These are phyloP conservation scores for Teleogryllus oceanicus DNA, from an alignment of 2,888 invertebrate species.

Conservation along the genomic window DNA sequence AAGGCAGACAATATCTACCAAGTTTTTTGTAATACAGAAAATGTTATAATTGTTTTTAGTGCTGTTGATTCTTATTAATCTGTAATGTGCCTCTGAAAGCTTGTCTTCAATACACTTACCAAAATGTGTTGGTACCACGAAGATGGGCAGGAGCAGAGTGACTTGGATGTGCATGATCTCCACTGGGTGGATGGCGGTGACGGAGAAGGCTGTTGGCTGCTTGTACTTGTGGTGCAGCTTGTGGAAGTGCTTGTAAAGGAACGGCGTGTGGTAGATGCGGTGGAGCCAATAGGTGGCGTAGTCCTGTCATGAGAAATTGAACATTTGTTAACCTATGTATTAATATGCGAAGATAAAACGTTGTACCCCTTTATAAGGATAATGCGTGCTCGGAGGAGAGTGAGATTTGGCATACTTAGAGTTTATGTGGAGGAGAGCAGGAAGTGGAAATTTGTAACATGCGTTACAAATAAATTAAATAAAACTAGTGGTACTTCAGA, in stretches of 20 bases:
- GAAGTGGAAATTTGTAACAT: no score
- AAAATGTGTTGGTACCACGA: conserved; percentile 64
- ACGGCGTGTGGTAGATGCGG: conserved; percentile 64
- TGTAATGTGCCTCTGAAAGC: no score
- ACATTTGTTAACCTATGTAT: neutral
- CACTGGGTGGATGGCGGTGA: conserved; percentile 69
- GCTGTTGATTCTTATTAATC: no score
- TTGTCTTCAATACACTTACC: conserved; percentile 51
- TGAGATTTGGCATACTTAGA: no score
- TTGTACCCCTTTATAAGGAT: neutral
- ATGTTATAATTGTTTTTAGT: no score
- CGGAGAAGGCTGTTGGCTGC: conserved; percentile 72
- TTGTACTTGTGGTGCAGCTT: conserved; percentile 73
- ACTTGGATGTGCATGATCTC: conserved; percentile 65
- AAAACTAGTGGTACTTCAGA: no score
- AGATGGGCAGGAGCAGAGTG: conserved; percentile 58
- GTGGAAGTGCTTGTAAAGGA: conserved; percentile 67
- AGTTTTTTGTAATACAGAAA: no score
- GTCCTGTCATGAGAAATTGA: conserved; percentile 49
- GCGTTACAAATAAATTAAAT: no score
- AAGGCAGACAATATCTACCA: no score
- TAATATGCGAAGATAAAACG: neutral
- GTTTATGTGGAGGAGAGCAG: no score
- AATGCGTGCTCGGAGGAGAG: neutral
- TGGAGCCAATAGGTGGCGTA: conserved; percentile 65